These are phyloP conservation scores for Numenius arquata DNA, from an alignment of 2,113 vertebrate genomes.

Conservation along the genomic window DNA sequence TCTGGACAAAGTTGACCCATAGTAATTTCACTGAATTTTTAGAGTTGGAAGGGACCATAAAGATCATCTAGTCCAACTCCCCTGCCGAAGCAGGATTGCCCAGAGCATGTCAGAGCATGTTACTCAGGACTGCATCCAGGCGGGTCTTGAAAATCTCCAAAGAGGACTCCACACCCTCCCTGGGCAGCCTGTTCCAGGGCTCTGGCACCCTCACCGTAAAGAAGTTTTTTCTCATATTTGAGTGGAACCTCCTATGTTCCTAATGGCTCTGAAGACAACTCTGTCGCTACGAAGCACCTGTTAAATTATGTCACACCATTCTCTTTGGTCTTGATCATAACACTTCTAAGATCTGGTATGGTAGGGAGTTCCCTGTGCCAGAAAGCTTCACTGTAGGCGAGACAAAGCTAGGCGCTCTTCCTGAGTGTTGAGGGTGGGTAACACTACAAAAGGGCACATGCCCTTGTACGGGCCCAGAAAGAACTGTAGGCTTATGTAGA, in stretches of 20 bases:
- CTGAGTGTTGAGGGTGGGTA: not conserved
- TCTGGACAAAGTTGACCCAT: not conserved
- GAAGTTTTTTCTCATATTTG: too few relatives aligned
- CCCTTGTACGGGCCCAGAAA: not conserved
- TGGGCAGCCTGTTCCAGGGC: too few relatives aligned
- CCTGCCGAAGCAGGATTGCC: too few relatives aligned
- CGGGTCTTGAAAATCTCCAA: too few relatives aligned
- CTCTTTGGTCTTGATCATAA: not conserved
- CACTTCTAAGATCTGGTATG: not conserved
- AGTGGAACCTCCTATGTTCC: too few relatives aligned
- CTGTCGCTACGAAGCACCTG: accelerated
- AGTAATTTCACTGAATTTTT: too few relatives aligned
- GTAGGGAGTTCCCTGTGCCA: not conserved
- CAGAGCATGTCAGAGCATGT: too few relatives aligned
- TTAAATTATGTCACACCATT: not conserved
- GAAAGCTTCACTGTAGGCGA: not conserved
- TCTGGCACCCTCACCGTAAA: too few relatives aligned
- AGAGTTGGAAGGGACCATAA: too few relatives aligned
- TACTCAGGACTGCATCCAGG: too few relatives aligned
- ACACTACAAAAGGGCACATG: not conserved
- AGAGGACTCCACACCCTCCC: too few relatives aligned
- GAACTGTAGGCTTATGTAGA: not conserved
- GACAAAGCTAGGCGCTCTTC: not conserved
- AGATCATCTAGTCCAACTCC: too few relatives aligned
- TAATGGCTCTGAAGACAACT: not conserved